Conservation (phyloP, 2,113 vertebrate genomes). For the Chlorocebus sabaeus region DNA sequence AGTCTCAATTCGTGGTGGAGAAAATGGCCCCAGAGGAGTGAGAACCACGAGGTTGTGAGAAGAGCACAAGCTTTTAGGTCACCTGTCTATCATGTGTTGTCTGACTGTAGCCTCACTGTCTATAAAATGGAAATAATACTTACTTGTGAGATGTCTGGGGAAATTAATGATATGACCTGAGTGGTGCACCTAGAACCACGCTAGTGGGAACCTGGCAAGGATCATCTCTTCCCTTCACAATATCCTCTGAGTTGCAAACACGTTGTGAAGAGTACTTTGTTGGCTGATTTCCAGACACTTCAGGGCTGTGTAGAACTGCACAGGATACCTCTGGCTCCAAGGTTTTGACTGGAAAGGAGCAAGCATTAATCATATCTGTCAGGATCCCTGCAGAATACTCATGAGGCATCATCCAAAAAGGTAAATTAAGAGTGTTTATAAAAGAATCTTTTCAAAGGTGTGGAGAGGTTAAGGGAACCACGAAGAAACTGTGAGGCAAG, state of each 20-base stretch:
- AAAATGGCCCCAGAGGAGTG: background rate
- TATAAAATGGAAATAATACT: background rate
- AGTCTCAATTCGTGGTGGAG: background rate
- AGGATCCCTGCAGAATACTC: background rate
- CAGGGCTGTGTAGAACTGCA: background rate
- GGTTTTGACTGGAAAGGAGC: background rate
- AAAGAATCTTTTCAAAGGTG: background rate
- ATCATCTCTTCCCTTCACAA: background rate
- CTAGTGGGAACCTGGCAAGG: background rate
- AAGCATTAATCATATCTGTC: background rate
- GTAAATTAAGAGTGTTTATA: background rate
- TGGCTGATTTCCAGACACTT: background rate
- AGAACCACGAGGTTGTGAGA: background rate
- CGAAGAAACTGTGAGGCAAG: background rate
- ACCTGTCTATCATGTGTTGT: background rate
- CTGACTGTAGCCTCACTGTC: background rate
- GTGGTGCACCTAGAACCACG: background rate
- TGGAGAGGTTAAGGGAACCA: background rate
- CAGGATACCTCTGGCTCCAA: background rate
- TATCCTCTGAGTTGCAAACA: background rate
- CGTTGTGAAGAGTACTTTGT: background rate
- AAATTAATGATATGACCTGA: background rate
- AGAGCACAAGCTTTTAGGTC: background rate
- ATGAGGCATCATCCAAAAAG: background rate
- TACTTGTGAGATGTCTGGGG: background rate